These are phyloP conservation scores for Crematogaster levior DNA, from an alignment of 2,888 invertebrate genomes.

Conservation along the genomic window DNA sequence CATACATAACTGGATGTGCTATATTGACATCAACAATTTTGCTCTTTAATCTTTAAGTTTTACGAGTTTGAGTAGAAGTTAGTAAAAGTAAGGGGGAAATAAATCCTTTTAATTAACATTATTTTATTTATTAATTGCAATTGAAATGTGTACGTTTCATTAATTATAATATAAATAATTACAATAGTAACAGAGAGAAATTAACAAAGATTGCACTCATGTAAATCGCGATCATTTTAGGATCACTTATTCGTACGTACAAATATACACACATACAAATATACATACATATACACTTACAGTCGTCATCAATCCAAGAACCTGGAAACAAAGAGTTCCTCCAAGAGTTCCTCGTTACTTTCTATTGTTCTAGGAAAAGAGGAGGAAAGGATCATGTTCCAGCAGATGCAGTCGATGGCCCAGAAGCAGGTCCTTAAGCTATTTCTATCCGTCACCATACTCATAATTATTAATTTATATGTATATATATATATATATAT, in stretches of 20 bases:
- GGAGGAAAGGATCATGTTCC: constrained; percentile 98
- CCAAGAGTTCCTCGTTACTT: constrained; percentile 77
- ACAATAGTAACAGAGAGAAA: background rate
- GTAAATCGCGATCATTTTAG: constrained; percentile 1
- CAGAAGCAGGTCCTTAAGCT: constrained; percentile 95
- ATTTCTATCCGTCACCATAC: constrained; percentile 80
- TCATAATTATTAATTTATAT: constrained; percentile 61
- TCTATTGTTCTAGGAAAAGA: constrained; percentile 94
- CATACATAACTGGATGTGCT: background rate
- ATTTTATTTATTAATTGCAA: background rate
- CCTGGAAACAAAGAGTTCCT: constrained; percentile 65
- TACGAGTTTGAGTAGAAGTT: background rate
- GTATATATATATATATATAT: constrained; percentile 44
- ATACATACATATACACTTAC: background rate
- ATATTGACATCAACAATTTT: background rate
- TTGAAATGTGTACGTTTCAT: background rate
- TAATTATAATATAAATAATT: constrained; percentile 7
- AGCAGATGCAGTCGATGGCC: constrained; percentile 98
- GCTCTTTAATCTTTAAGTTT: background rate
- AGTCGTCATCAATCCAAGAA: constrained; percentile 57
- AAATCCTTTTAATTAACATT: background rate
- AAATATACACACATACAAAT: background rate
- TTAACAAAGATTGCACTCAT: background rate
- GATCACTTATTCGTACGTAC: background rate
- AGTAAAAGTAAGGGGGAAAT: background rate